phyloP scores from a whole-genome alignment of 2,888 invertebrate species.

The Osedax frankpressi region DNA sequence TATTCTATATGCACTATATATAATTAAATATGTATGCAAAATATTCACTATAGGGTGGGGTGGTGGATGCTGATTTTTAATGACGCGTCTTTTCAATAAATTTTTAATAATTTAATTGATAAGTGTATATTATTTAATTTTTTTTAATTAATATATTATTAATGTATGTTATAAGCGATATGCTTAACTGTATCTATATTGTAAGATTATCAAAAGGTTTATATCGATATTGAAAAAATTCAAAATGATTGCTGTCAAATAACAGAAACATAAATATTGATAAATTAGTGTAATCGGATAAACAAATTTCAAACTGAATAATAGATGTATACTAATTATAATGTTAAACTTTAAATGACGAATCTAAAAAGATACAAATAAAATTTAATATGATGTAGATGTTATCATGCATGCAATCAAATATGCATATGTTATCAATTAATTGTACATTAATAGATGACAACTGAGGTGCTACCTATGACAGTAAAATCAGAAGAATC shows the following conservation, averaged over 20 bases:
- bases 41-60: not conserved
- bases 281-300: too few relatives aligned
- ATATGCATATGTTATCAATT: too few relatives aligned
- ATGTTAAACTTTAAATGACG: too few relatives aligned
- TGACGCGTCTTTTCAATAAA: not conserved
- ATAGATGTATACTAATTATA: too few relatives aligned
- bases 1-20: not conserved
- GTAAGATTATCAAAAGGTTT: not conserved
- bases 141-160: not conserved
- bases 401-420: too few relatives aligned
- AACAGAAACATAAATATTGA: too few relatives aligned
- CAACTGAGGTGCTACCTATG: not conserved
- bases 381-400: too few relatives aligned
- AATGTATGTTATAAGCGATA: not conserved
- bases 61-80: not conserved
- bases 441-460: not conserved
- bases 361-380: too few relatives aligned
- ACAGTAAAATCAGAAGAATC: not conserved
- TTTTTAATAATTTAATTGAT: not conserved
- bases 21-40: not conserved
- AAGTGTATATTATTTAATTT: not conserved
- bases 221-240: too few relatives aligned
- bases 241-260: too few relatives aligned
- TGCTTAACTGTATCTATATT: not conserved
- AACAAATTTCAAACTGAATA: too few relatives aligned